These are phyloP conservation scores for Tipula confusa DNA, from an alignment of 2,888 invertebrate species.

Conservation along the genomic window DNA sequence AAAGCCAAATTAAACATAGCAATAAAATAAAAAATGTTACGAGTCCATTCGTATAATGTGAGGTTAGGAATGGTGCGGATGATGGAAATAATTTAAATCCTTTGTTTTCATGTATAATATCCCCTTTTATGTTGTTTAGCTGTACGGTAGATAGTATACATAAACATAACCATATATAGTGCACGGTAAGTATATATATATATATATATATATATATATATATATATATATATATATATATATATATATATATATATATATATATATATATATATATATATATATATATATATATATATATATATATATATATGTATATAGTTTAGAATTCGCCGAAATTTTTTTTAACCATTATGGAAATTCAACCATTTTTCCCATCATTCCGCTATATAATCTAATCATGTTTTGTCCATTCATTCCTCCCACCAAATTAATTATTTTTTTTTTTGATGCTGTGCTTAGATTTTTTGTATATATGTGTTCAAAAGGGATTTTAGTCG, in stretches of 20 bases:
- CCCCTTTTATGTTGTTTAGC: neutral
- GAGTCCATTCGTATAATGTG: neutral
- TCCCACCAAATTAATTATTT: neutral
- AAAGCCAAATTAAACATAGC: neutral
- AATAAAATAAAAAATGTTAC: neutral
- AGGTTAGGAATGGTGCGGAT: neutral
- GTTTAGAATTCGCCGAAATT: neutral
- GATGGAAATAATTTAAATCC: constrained; percentile 25
- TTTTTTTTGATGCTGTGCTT: neutral
- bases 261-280: neutral
- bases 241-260: neutral
- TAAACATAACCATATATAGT: too few species aligned
- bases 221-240: neutral
- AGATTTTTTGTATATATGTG: neutral
- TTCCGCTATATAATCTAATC: neutral
- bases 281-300: neutral
- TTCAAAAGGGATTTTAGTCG: constrained; percentile 3
- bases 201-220: neutral
- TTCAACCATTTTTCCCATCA: neutral
- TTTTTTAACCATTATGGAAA: constrained; percentile 5
- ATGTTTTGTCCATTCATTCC: constrained; percentile 20
- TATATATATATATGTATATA: neutral
- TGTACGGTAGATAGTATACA: neutral
- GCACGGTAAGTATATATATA: neutral
- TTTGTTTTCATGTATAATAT: neutral